Evolutionary conservation across 2,797 vertebrate species (phyloP).

Genomic region (Muraenolepis orangiensis): DNA sequence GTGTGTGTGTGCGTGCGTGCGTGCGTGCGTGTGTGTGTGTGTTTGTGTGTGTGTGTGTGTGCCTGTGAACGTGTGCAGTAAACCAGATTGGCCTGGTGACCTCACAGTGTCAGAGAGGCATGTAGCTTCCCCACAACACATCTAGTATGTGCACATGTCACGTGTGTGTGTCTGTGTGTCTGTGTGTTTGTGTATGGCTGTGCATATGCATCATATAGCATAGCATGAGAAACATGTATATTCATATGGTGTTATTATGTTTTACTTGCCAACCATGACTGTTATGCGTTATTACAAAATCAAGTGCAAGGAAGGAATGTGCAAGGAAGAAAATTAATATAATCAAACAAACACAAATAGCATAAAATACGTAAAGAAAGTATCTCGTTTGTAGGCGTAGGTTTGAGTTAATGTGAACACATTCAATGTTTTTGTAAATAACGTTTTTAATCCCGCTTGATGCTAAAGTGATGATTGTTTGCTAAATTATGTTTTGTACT

Average conservation of each 20-base stretch:
- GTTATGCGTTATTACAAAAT: background rate
- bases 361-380: background rate
- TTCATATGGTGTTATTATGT: background rate
- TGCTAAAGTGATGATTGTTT: background rate
- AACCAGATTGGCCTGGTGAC: constrained; percentile 28
- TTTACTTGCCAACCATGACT: background rate
- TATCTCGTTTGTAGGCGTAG: background rate
- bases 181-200: background rate
- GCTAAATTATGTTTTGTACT: background rate
- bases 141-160: background rate
- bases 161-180: background rate
- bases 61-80: background rate
- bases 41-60: background rate
- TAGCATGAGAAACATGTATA: background rate
- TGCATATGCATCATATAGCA: constrained; percentile 28
- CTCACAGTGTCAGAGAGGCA: constrained; percentile 35
- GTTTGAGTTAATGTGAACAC: background rate
- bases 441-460: background rate
- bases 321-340: background rate
- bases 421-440: background rate
- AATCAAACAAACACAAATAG: background rate
- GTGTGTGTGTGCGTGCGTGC: too few relatives aligned
- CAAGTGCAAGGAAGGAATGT: background rate
- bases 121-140: constrained; percentile 6
- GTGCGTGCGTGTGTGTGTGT: background rate